phyloP scores from a whole-genome alignment of 2,888 invertebrate species.

The Rapana venosa region DNA sequence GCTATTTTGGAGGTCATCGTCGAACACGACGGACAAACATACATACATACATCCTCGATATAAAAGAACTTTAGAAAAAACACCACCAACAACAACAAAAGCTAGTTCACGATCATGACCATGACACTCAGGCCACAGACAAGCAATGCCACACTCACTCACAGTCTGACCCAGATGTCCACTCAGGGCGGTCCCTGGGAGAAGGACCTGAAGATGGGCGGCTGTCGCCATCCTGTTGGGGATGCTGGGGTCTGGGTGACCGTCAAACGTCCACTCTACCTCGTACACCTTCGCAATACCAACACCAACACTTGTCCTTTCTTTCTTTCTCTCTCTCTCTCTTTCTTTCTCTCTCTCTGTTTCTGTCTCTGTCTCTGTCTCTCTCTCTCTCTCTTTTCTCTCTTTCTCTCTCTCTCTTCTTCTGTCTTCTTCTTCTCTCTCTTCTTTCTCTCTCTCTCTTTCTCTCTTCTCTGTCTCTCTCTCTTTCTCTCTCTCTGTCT shows the following conservation, averaged over 20 bases:
- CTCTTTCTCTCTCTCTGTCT: too few species aligned
- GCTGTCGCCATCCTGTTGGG: not conserved
- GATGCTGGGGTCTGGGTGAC: slow-evolving; percentile 1
- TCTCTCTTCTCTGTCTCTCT: too few species aligned
- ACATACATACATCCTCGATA: too few species aligned
- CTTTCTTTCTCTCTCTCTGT: not conserved
- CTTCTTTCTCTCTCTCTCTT: too few species aligned
- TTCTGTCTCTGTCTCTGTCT: not conserved
- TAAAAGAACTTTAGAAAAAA: not conserved
- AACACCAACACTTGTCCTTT: not conserved
- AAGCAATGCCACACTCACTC: not conserved
- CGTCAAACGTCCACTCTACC: slow-evolving; percentile 10
- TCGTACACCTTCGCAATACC: not conserved
- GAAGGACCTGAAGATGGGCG: not conserved
- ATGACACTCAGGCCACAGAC: not conserved
- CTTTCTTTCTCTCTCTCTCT: not conserved
- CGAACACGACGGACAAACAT: too few species aligned
- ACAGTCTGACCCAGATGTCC: not conserved
- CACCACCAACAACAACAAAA: not conserved
- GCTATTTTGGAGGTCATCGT: too few species aligned
- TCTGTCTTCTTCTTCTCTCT: too few species aligned
- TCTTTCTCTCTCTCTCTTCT: too few species aligned
- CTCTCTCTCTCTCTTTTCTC: not conserved
- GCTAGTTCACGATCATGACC: not conserved
- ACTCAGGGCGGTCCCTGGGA: not conserved